These are phyloP conservation scores for Carpatolechia fugitivella DNA, from an alignment of 2,888 invertebrate genomes.

Conservation along the genomic window DNA sequence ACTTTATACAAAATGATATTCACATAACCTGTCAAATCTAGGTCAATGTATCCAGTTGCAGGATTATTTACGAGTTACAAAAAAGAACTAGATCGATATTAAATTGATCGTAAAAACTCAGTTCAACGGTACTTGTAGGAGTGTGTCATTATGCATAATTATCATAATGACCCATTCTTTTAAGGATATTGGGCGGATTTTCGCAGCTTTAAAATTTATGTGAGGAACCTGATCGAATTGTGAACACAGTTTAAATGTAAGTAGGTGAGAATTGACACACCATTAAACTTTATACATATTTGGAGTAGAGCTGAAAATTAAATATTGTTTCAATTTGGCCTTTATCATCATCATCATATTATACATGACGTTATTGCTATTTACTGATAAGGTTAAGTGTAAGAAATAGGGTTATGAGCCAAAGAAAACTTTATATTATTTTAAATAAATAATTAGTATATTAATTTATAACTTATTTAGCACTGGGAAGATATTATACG, in stretches of 20 bases:
- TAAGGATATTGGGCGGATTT: slow-evolving; percentile 39
- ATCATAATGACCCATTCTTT: slow-evolving; percentile 54
- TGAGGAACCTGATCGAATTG: slow-evolving; percentile 32
- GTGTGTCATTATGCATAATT: slow-evolving; percentile 47
- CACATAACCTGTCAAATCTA: slow-evolving; percentile 7
- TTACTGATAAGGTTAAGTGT: too few relatives aligned
- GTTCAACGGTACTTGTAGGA: slow-evolving; percentile 28
- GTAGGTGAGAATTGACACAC: slow-evolving; percentile 45
- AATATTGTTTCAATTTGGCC: too few relatives aligned
- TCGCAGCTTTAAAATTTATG: slow-evolving; percentile 35
- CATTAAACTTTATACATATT: slow-evolving; percentile 29
- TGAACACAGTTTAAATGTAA: slow-evolving; percentile 41
- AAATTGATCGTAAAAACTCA: slow-evolving; percentile 26
- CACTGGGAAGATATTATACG: too few relatives aligned
- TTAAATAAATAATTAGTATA: too few relatives aligned
- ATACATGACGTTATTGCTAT: too few relatives aligned
- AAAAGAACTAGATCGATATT: slow-evolving; percentile 26
- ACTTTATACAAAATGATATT: slow-evolving; percentile 18
- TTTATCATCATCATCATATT: too few relatives aligned
- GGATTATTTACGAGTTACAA: slow-evolving; percentile 4
- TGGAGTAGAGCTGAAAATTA: too few relatives aligned
- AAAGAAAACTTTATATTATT: too few relatives aligned
- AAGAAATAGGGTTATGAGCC: too few relatives aligned
- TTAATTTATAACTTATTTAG: too few relatives aligned
- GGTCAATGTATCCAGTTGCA: slow-evolving; percentile 5